Evolutionary conservation across 2,113 vertebrate species (phyloP).

Genomic region (Nasalis larvatus): DNA sequence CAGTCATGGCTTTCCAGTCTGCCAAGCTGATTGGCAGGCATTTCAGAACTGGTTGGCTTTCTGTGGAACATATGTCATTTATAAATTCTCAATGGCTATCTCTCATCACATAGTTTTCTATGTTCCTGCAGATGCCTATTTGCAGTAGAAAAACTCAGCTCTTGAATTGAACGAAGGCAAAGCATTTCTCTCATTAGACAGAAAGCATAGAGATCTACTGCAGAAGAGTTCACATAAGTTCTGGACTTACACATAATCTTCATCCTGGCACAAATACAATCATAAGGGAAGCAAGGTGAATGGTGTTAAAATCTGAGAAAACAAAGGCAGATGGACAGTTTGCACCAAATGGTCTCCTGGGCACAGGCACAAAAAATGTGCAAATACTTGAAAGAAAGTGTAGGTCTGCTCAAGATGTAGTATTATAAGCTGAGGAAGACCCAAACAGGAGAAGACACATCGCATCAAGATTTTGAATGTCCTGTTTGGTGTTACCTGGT

Average conservation of each 20-base stretch:
- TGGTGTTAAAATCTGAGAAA: conserved; percentile 60
- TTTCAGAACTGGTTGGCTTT: conserved; percentile 26
- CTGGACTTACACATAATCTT: conserved; percentile 39
- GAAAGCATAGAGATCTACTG: background rate
- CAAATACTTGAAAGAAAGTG: background rate
- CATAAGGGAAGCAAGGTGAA: conserved; percentile 56
- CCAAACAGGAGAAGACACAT: background rate
- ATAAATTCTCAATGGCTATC: background rate
- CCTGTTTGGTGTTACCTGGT: background rate
- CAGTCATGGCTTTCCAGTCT: background rate
- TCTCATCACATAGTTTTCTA: background rate
- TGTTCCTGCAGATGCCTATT: background rate
- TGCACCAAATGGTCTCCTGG: conserved; percentile 58
- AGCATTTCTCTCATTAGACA: background rate
- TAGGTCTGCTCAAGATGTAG: background rate
- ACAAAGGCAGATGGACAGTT: conserved; percentile 71
- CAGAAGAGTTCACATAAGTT: background rate
- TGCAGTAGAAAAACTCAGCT: background rate
- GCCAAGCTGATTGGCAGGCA: conserved; percentile 17
- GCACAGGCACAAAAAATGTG: conserved; percentile 18
- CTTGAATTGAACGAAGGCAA: background rate
- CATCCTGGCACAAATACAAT: background rate
- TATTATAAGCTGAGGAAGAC: background rate
- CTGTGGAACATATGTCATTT: background rate
- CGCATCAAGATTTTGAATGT: background rate